Evolutionary conservation across 2,797 vertebrate species (phyloP).

Genomic region (Amblyopsis hoosieri): DNA sequence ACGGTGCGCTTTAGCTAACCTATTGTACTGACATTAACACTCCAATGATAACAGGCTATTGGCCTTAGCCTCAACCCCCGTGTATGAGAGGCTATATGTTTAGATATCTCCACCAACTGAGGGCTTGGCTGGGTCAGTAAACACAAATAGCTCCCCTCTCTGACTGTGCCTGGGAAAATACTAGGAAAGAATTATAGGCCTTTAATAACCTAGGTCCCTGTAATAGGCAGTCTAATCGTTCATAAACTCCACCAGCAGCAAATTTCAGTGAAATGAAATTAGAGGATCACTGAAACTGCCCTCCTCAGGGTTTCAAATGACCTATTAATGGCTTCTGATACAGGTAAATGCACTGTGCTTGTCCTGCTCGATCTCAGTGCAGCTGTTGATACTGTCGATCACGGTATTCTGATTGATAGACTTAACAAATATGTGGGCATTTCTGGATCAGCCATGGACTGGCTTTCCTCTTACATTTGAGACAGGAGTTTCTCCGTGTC

Average conservation of each 20-base stretch:
- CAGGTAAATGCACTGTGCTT: too few relatives aligned
- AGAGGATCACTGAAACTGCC: too few relatives aligned
- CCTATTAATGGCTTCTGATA: too few relatives aligned
- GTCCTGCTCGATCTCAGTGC: too few relatives aligned
- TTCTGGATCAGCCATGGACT: too few relatives aligned
- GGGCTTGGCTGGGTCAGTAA: constrained; percentile 25
- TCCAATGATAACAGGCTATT: constrained; percentile 10
- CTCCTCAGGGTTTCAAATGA: too few relatives aligned
- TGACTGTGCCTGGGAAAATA: constrained; percentile 36
- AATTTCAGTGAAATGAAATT: not conserved
- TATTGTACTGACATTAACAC: constrained; percentile 2
- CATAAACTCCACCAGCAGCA: too few relatives aligned
- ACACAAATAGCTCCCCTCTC: constrained; percentile 46
- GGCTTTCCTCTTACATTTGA: too few relatives aligned
- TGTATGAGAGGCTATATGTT: constrained; percentile 37
- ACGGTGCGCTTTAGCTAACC: not conserved
- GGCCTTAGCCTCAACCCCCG: constrained; percentile 2
- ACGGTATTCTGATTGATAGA: too few relatives aligned
- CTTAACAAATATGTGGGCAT: too few relatives aligned
- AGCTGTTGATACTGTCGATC: too few relatives aligned
- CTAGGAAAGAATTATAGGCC: constrained; percentile 23
- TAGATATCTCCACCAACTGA: constrained; percentile 17
- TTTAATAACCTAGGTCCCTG: constrained; percentile 37
- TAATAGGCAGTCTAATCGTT: constrained; percentile 16
- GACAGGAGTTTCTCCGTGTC: too few relatives aligned